Conservation (phyloP, 2,888 invertebrate genomes). For the Corbicula japonica region DNA sequence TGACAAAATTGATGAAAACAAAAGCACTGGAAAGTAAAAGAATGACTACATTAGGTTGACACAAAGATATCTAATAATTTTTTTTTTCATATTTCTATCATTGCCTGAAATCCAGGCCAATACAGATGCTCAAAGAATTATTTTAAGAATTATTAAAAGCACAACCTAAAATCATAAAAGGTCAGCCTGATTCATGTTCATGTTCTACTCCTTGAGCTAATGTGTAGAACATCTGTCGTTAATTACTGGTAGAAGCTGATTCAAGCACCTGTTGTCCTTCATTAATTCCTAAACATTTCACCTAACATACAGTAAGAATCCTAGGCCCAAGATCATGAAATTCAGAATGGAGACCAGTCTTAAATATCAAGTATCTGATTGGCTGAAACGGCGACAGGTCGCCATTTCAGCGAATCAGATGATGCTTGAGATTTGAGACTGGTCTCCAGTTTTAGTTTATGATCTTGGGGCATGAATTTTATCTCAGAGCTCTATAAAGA, state of each 20-base stretch:
- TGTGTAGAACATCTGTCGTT: slow-evolving; percentile 10
- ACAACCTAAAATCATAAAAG: neutral
- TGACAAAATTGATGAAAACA: too few relatives aligned
- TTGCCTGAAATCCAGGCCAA: too few relatives aligned
- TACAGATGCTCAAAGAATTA: too few relatives aligned
- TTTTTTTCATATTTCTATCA: neutral
- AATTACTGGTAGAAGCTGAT: neutral
- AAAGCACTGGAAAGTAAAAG: too few relatives aligned
- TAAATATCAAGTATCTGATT: neutral
- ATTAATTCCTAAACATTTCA: slow-evolving; percentile 6
- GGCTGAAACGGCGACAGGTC: too few relatives aligned
- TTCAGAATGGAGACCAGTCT: neutral
- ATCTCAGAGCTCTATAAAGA: too few relatives aligned
- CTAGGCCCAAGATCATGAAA: neutral
- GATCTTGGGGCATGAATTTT: too few relatives aligned
- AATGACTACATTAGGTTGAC: neutral
- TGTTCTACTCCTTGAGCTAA: too few relatives aligned
- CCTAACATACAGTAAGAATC: neutral
- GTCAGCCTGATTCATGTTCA: neutral
- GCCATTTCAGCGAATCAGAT: too few relatives aligned
- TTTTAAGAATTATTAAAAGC: neutral
- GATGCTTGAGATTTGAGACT: neutral
- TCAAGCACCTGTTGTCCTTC: neutral
- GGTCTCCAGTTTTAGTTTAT: too few relatives aligned
- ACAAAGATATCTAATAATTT: neutral